Percentiles rank a stretch among this genome's conserved stretches.
These are phyloP conservation scores for Scaptomyza caliginosa DNA, from an alignment of 2,888 invertebrate genomes.

Conservation along the genomic window DNA sequence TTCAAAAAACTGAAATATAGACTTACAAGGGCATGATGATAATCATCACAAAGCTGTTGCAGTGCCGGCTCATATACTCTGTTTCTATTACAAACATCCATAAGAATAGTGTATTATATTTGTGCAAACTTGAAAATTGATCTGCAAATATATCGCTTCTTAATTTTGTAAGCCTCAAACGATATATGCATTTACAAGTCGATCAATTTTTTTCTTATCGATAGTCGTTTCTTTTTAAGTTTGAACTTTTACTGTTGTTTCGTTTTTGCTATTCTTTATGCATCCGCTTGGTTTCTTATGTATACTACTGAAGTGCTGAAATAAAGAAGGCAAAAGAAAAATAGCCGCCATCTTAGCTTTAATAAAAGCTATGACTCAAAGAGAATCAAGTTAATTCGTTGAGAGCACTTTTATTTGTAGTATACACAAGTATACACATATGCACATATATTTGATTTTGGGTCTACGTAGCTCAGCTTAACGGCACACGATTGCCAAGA, in stretches of 20 bases:
- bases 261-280: neutral
- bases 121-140: neutral
- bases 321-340: neutral
- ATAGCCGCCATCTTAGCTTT: neutral
- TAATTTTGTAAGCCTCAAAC: neutral
- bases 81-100: neutral
- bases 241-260: neutral
- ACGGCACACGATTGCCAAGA: constrained; percentile 45
- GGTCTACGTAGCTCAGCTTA: constrained; percentile 16
- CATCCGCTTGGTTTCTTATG: neutral
- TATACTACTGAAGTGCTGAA: neutral
- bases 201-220: neutral
- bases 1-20: constrained; percentile 62
- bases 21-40: constrained; percentile 42
- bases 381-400: neutral
- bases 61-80: constrained; percentile 9
- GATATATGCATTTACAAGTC: neutral
- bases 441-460: constrained; percentile 21
- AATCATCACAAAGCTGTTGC: constrained; percentile 9
- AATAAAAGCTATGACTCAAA: neutral
- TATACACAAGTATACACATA: constrained; percentile 8
- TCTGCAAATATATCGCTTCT: neutral
- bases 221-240: neutral
- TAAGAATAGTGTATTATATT: neutral
- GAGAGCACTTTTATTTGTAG: constrained; percentile 5